A percentile compares a stretch with the other conserved stretches of the same genome.
phyloP scores from a whole-genome alignment of 2,888 invertebrate species.

The Nomada hirtipes region DNA sequence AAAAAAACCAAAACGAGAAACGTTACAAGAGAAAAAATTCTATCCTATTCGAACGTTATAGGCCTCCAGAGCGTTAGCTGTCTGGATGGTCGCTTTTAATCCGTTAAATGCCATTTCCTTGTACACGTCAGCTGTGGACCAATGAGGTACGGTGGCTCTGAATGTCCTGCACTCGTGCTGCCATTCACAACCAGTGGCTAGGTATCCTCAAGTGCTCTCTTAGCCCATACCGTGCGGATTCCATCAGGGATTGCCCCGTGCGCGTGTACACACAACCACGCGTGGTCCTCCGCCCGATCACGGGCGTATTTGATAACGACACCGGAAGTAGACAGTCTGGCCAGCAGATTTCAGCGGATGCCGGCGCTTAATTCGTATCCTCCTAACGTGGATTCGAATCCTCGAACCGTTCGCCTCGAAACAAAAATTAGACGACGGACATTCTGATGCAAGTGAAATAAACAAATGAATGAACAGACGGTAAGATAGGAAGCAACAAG shows the following conservation, averaged over 20 bases:
- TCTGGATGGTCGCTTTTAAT: slow-evolving; percentile 70
- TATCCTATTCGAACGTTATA: slow-evolving; percentile 52
- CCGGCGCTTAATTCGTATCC: slow-evolving; percentile 7
- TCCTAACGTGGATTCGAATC: no score
- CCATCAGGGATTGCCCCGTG: slow-evolving; percentile 44
- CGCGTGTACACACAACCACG: slow-evolving; percentile 35
- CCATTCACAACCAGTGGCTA: slow-evolving; percentile 55
- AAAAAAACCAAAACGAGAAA: neutral
- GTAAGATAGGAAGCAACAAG: neutral
- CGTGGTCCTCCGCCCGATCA: slow-evolving; percentile 14
- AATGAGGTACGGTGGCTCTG: slow-evolving; percentile 65
- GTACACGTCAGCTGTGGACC: slow-evolving; percentile 73
- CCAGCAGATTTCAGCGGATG: slow-evolving; percentile 34
- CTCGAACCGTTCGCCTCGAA: no score
- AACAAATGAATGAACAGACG: no score
- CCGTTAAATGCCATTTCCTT: slow-evolving; percentile 77
- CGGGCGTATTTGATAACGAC: slow-evolving; percentile 9
- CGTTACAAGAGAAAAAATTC: slow-evolving; percentile 24
- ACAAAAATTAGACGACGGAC: no score
- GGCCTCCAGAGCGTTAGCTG: slow-evolving; percentile 43
- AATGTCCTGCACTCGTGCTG: slow-evolving; percentile 61
- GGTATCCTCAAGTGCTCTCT: slow-evolving; percentile 58
- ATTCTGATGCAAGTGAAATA: no score
- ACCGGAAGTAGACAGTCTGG: slow-evolving; percentile 35
- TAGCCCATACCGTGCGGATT: slow-evolving; percentile 57